These are phyloP conservation scores for Planiliza haematocheilus DNA, from an alignment of 2,113 vertebrate species.

Conservation along the genomic window DNA sequence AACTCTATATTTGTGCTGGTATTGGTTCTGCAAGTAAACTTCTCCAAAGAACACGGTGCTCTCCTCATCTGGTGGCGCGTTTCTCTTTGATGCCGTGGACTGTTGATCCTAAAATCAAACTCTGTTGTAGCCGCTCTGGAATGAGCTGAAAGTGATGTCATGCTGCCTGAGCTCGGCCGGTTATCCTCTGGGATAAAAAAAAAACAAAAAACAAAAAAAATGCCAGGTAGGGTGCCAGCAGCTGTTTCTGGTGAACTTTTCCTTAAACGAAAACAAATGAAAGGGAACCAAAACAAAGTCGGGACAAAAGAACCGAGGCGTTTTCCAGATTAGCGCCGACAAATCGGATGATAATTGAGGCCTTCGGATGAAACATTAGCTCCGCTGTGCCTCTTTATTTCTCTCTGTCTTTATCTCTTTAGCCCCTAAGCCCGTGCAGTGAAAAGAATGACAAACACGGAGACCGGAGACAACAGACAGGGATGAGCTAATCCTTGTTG, in stretches of 20 bases:
- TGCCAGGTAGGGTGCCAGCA: slow-evolving; percentile 38
- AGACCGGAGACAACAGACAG: slow-evolving; percentile 76
- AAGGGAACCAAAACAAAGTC: not conserved
- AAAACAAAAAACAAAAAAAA: not conserved
- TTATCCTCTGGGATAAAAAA: slow-evolving; percentile 42
- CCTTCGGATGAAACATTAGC: slow-evolving; percentile 15
- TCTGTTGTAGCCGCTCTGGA: slow-evolving; percentile 29
- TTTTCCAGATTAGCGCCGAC: not conserved
- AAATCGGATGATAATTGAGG: not conserved
- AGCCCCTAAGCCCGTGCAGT: slow-evolving; percentile 52
- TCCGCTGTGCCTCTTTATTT: slow-evolving; percentile 9
- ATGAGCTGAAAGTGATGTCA: slow-evolving; percentile 62
- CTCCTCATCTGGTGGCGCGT: not conserved
- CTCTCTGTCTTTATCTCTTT: slow-evolving; percentile 31
- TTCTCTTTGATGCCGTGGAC: slow-evolving; percentile 19
- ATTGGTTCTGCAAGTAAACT: not conserved
- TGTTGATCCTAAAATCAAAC: slow-evolving; percentile 34
- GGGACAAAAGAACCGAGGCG: not conserved
- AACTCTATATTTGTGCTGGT: not conserved
- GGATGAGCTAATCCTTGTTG: slow-evolving; percentile 82
- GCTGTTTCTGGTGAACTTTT: slow-evolving; percentile 38
- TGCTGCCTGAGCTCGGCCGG: slow-evolving; percentile 49
- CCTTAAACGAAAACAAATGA: not conserved
- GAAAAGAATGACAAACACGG: slow-evolving; percentile 72
- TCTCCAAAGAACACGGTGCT: not conserved